A percentile compares a stretch with the other conserved stretches of the same genome.
These are phyloP conservation scores for Phyllotreta striolata DNA, from an alignment of 2,888 invertebrate species.

Conservation along the genomic window DNA sequence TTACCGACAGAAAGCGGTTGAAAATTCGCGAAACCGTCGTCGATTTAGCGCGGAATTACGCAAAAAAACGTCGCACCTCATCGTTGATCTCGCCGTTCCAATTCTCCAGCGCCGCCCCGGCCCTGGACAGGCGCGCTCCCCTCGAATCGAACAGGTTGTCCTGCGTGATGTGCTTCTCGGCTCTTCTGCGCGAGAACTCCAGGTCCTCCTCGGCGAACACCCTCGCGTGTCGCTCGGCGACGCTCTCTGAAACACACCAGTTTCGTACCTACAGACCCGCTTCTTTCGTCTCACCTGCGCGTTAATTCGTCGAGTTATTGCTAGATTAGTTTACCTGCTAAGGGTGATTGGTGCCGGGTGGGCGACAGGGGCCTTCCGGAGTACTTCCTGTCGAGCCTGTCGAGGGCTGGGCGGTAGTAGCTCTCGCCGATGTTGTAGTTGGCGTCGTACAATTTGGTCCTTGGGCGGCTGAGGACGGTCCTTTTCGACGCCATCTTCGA, in stretches of 20 bases:
- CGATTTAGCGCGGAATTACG: conserved; percentile 24
- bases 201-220: conserved; percentile 65
- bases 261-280: background rate
- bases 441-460: conserved; percentile 85
- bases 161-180: conserved; percentile 63
- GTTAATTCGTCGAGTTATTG: conserved; percentile 24
- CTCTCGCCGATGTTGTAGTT: conserved; percentile 87
- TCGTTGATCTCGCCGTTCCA: conserved; percentile 63
- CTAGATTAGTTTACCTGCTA: conserved; percentile 21
- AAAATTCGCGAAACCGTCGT: conserved; percentile 20
- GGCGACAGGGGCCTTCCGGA: conserved; percentile 63
- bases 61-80: conserved; percentile 55
- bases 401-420: conserved; percentile 80
- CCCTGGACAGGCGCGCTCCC: conserved; percentile 60
- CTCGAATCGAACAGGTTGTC: conserved; percentile 72
- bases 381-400: conserved; percentile 77
- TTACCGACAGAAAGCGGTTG: conserved; percentile 1
- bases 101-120: conserved; percentile 54
- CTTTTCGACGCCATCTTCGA: conserved; percentile 54
- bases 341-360: conserved; percentile 42
- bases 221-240: conserved; percentile 60
- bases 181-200: conserved; percentile 64
- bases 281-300: background rate
- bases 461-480: conserved; percentile 65
- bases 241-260: conserved; percentile 39